Conservation (phyloP, 2,797 vertebrate genomes). For the Triplophysa yarkandensis region DNA sequence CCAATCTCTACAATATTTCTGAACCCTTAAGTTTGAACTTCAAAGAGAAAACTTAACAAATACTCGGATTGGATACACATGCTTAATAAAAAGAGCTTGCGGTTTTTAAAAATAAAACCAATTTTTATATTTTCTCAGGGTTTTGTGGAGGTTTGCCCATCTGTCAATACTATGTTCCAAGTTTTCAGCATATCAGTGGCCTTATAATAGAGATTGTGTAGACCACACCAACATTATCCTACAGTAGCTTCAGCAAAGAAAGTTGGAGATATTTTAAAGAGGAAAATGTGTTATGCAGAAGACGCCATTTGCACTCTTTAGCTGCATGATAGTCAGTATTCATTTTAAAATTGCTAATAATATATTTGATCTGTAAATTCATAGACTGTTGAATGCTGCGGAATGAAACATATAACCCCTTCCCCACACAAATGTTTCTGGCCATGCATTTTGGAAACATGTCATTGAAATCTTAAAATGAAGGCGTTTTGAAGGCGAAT, state of each 20-base stretch:
- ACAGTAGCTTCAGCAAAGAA: neutral
- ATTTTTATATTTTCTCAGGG: conserved; percentile 27
- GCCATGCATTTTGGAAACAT: conserved; percentile 1
- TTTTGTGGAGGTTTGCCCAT: conserved; percentile 20
- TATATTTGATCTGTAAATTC: neutral
- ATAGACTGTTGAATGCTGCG: neutral
- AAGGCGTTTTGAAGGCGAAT: conserved; percentile 67
- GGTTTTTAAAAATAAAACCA: neutral
- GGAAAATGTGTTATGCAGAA: neutral
- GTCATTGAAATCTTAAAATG: conserved; percentile 64
- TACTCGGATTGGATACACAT: too few relatives aligned
- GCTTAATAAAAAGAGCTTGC: too few relatives aligned
- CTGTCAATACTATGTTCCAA: neutral
- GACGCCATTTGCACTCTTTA: neutral
- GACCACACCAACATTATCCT: neutral
- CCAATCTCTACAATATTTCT: too few relatives aligned
- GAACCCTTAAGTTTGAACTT: too few relatives aligned
- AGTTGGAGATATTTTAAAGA: neutral
- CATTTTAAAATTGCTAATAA: neutral
- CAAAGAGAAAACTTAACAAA: too few relatives aligned
- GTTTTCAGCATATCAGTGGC: conserved; percentile 16
- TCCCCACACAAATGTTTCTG: neutral
- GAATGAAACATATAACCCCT: neutral
- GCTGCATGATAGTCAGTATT: conserved; percentile 31
- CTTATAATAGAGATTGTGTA: conserved; percentile 8